Evolutionary conservation across 2,888 invertebrate species (phyloP).

Genomic region (Incurvaria masculella): DNA sequence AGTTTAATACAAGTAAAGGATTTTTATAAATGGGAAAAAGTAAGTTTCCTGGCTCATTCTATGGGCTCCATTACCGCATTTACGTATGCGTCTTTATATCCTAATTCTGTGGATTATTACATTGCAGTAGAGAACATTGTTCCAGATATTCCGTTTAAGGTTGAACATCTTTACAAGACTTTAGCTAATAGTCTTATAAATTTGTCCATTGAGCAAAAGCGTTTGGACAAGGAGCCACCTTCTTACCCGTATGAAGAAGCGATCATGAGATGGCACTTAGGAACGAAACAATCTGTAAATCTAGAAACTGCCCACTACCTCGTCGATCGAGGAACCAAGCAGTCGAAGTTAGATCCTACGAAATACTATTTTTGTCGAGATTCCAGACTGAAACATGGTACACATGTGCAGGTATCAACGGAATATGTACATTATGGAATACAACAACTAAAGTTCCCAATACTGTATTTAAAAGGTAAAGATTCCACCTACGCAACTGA

Average conservation of each 20-base stretch:
- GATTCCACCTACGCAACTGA: constrained; percentile 55
- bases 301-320: constrained; percentile 53
- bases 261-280: constrained; percentile 52
- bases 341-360: constrained; percentile 51
- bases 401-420: constrained; percentile 41
- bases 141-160: constrained; percentile 16
- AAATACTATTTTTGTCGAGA: constrained; percentile 65
- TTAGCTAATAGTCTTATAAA: constrained; percentile 36
- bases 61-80: constrained; percentile 62
- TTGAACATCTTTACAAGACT: constrained; percentile 17
- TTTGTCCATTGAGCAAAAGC: constrained; percentile 32
- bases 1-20: constrained; percentile 55
- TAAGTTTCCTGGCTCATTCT: constrained; percentile 67
- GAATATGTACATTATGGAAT: constrained; percentile 57
- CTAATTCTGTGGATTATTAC: constrained; percentile 57
- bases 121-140: constrained; percentile 55
- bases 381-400: constrained; percentile 54
- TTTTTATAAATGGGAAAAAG: constrained; percentile 66
- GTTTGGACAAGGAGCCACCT: constrained; percentile 52
- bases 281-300: constrained; percentile 55
- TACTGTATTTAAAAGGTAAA: constrained; percentile 60
- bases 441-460: constrained; percentile 57
- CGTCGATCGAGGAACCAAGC: constrained; percentile 53
- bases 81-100: constrained; percentile 59
- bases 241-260: constrained; percentile 60